Conservation (phyloP, 2,113 vertebrate genomes). For the Sterna hirundo region DNA sequence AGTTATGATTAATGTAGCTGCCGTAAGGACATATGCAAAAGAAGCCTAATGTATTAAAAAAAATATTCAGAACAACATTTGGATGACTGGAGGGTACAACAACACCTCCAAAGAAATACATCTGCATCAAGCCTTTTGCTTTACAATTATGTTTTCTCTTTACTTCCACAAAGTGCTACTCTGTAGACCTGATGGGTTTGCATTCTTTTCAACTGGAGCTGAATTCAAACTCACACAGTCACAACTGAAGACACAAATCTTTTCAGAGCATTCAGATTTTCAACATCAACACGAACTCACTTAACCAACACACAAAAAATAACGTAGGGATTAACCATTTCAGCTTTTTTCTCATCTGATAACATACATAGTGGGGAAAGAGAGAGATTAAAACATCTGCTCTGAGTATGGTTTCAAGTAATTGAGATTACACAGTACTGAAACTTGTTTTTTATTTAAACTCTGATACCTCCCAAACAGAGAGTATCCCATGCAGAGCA, state of each 20-base stretch:
- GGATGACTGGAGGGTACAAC: constrained; percentile 3
- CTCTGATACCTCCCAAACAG: neutral
- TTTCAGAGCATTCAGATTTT: neutral
- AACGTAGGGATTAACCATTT: neutral
- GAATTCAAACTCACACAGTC: neutral
- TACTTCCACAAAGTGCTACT: neutral
- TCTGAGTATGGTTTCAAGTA: neutral
- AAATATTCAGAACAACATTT: constrained; percentile 17
- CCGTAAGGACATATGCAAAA: neutral
- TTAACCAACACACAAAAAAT: neutral
- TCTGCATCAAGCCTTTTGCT: neutral
- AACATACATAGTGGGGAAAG: neutral
- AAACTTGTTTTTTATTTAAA: neutral
- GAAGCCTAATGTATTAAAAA: neutral
- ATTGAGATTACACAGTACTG: neutral
- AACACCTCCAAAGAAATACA: constrained; percentile 7
- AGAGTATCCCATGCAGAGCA: neutral
- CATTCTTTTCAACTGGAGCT: neutral
- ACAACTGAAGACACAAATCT: neutral
- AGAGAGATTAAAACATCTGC: neutral
- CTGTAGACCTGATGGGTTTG: neutral
- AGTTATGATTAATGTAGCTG: constrained; percentile 35
- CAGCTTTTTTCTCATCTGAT: neutral
- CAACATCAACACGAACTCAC: neutral
- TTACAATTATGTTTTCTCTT: neutral